phyloP scores from a whole-genome alignment of 2,113 vertebrate genomes.

The Brachyistius frenatus region DNA sequence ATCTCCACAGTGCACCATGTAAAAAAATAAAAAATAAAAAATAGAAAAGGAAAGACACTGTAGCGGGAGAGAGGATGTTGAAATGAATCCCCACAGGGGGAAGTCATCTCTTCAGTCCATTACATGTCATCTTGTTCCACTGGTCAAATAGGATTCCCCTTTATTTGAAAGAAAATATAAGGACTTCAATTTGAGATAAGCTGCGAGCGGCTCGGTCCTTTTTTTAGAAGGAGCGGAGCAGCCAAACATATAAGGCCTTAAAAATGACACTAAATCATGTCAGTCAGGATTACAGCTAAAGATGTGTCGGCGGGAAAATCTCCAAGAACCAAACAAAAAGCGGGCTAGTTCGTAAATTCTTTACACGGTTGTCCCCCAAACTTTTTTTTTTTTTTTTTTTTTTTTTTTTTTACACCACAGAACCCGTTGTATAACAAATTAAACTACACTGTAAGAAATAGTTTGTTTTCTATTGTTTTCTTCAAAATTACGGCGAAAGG shows the following conservation, averaged over 20 bases:
- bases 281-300: conserved; percentile 28
- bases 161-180: conserved; percentile 43
- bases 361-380: neutral
- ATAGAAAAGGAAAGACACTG: neutral
- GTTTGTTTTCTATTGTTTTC: too few species aligned
- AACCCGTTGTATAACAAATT: too few species aligned
- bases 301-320: neutral
- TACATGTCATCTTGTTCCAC: conserved; percentile 36
- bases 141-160: conserved; percentile 43
- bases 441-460: too few species aligned
- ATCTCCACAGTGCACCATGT: conserved; percentile 5
- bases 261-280: conserved; percentile 19
- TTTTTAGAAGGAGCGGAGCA: conserved; percentile 5
- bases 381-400: too few species aligned
- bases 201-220: conserved; percentile 23
- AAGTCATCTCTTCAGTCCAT: conserved; percentile 25
- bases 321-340: neutral
- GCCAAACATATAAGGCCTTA: neutral
- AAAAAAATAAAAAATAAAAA: neutral
- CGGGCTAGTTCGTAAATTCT: neutral
- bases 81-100: conserved; percentile 31
- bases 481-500: too few species aligned
- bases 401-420: too few species aligned
- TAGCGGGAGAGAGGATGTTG: neutral
- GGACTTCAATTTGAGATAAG: conserved; percentile 65